A percentile compares a stretch with the other conserved stretches of the same genome.
Evolutionary conservation across 2,888 invertebrate species (phyloP).

Genomic region (Andrena chrysosceles): DNA sequence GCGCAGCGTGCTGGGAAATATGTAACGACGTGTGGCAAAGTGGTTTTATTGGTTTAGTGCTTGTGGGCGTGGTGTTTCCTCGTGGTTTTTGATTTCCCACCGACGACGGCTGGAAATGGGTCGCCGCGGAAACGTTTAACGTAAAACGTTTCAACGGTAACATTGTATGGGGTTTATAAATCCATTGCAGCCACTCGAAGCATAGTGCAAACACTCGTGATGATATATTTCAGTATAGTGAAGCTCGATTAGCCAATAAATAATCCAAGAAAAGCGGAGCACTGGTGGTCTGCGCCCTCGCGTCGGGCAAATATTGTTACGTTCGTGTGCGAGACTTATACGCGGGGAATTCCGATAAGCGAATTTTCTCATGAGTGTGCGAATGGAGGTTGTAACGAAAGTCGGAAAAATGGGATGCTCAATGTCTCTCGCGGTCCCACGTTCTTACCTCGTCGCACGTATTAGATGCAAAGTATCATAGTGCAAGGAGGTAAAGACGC

Average conservation of each 20-base stretch:
- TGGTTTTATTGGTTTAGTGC: too few relatives aligned
- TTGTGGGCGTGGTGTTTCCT: background rate
- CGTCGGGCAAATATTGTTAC: constrained; percentile 19
- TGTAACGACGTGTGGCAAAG: background rate
- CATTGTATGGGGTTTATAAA: constrained; percentile 44
- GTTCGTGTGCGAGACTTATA: background rate
- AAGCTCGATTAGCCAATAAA: constrained; percentile 44
- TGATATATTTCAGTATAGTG: constrained; percentile 43
- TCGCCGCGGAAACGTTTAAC: background rate
- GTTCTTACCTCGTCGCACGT: background rate
- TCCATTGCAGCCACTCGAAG: constrained; percentile 39
- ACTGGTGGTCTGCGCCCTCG: constrained; percentile 23
- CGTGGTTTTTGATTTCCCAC: background rate
- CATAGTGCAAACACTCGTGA: constrained; percentile 42
- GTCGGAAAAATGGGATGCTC: background rate
- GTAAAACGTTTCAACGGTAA: constrained; percentile 37
- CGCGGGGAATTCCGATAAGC: background rate
- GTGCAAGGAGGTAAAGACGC: constrained; percentile 16
- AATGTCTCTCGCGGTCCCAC: background rate
- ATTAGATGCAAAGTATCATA: constrained; percentile 23
- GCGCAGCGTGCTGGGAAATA: background rate
- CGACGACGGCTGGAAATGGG: background rate
- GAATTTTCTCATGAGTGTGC: background rate
- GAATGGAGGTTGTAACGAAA: background rate
- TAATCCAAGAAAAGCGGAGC: constrained; percentile 39